Evolutionary conservation across 2,888 invertebrate species (phyloP), one percentile per base, ranked within the genome.

Genomic region (Tiliacea citrago): DNA sequence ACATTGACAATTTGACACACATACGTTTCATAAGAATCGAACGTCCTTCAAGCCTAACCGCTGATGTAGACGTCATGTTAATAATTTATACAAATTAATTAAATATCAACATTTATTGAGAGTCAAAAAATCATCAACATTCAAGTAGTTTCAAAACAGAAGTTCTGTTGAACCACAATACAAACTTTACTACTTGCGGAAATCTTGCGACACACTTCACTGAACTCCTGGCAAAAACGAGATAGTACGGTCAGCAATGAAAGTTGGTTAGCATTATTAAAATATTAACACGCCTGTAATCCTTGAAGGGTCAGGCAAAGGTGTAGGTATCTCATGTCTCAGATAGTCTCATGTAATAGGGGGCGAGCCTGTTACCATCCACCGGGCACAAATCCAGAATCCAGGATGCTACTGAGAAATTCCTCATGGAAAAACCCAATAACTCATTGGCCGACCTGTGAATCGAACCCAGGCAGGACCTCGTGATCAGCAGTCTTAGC

Each of bases 171-270:
- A 57, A 57, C 21, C 29, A 49, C 65, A 66, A n/a, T 13, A 29
- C 29, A 74, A 79, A 79, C 47, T 55, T 68, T 65, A 77, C 47
- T 45, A 60, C 21, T 83, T 16, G 51, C 65, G 68, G 61, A 74
- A 84, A 47, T 68, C 60, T 60, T 21, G 0, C 13, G 53, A 49
- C 35, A 58, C 62, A 65, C 39, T 73, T 57, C 45, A 68, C 51
- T 68, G 60, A 74, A 8, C 24, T 68, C 29, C 16, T 51, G 24
- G 21, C n/a, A 68, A 68, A 83, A 79, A 74, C 51, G 8, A 16
- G 8, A 16, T 4, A 24, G 9, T 18, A 65, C 39, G 2, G 47
- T 21, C 42, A 66, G 39, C 45, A 24, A 53, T 7, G 21, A 29
- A 29, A 51, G 16, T 16, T 29, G 6, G 3, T 45, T 45, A 21